Base-by-base conservation (phyloP, 1,140 invertebrate species). In the Sycobia sp. region DNA sequence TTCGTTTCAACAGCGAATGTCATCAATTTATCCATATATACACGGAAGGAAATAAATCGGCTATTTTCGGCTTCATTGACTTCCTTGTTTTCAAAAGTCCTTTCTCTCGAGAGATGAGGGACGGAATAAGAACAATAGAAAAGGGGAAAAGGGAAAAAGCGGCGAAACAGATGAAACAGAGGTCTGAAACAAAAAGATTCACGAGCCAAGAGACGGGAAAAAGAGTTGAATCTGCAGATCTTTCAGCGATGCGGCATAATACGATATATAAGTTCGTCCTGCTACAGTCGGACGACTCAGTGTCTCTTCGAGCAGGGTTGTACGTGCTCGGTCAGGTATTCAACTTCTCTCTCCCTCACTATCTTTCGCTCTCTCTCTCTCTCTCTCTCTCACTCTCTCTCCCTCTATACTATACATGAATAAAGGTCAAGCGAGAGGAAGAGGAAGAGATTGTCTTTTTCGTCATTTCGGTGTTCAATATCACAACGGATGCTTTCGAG, bases 381-480 rank as follows among this genome's bases (percentile, higher is more conserved):
- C n/a, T n/a, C n/a, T n/a, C n/a, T n/a, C 34, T 59, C 36, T 55
- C 44, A 10, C 16, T 20, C 38, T 43, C 44, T 56, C 47, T 32
- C 25, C n/a, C n/a, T n/a, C n/a, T n/a, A n/a, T n/a, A n/a, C n/a
- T n/a, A n/a, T n/a, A n/a, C n/a, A n/a, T n/a, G n/a, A n/a, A n/a
- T n/a, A n/a, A n/a, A 58, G 54, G 47, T 65, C 47, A 51, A 59
- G 51, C 41, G 5, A 5, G 34, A 16, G 44, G 23, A 41, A 13
- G 10, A 53, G 44, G 46, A 47, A 49, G 3, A 34, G 41, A 47
- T 49, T 9, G n/a, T n/a, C n/a, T n/a, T n/a, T n/a, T 29, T 34
- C 27, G 41, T 58, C 23, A 25, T 11, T 13, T 27, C 49, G 57
- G 65, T 68, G 62, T 71, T 66, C 68, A 70, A 70, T 75, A 75